Base-by-base conservation (phyloP, 1,140 invertebrate genomes). In the Rhopalosiphum maidis region DNA sequence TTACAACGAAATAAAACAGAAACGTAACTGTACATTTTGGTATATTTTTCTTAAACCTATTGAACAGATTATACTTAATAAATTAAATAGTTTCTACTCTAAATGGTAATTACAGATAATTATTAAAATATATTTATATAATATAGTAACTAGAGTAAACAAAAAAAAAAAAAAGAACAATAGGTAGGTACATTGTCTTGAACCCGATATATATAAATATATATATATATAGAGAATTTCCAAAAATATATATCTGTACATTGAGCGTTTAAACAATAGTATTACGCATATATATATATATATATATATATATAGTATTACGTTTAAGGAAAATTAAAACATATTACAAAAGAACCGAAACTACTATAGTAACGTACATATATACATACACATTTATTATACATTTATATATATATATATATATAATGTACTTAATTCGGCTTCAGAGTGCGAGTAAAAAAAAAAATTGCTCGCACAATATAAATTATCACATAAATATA, bases 31-130 rank as follows among this genome's bases (percentile, higher is more conserved):
- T 91, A 93, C 91, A 93, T 93, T 92, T 93, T 85, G 91, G 77
- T 93, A 93, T 93, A 85, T 83, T 93, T 30, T 85, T 41, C 77
- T 93, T 93, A 93, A 83, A 51, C 77, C n/a, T 83, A 93, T 83
- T 54, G 82, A 85, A 85, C 91, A 85, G 9, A 93, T 51, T 85
- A 54, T 85, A 83, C 82, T 91, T 83, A 91, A 93, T 93, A 93
- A 93, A 93, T 93, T 93, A 93, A 55, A 93, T 93, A 85, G 68
- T 37, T 51, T 35, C 91, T 83, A 85, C 43, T 51, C 77, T 93
- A 93, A 93, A 93, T 93, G 91, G 91, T 93, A 93, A 93, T 91
- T 91, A 77, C 46, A 91, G 46, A 83, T 93, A 93, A 55, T 83
- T 93, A 85, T 51, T 25, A 46, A 43, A 77, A 48, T n/a, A 88